These are phyloP conservation scores for Premnoplex brunnescens DNA, from an alignment of 2,797 vertebrate species.

Conservation along the genomic window DNA sequence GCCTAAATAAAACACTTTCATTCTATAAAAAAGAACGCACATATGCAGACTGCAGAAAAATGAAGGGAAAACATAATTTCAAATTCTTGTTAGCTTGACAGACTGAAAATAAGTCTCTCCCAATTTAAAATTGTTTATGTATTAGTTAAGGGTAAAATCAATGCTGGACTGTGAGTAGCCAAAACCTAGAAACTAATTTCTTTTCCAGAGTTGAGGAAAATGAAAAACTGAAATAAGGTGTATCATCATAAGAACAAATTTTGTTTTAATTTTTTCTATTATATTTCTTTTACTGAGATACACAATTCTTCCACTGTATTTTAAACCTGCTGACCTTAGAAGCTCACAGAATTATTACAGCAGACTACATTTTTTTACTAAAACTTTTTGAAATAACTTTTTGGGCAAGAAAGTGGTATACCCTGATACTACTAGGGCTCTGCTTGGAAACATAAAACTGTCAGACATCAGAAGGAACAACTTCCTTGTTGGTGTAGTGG, in stretches of 20 bases:
- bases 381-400: not conserved
- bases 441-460: not conserved
- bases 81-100: not conserved
- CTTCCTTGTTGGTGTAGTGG: not conserved
- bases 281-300: not conserved
- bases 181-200: not conserved
- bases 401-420: not conserved
- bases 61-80: not conserved
- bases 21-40: not conserved
- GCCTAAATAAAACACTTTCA: not conserved
- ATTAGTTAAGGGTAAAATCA: conserved; percentile 16
- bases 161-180: not conserved
- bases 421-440: not conserved
- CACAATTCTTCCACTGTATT: not conserved
- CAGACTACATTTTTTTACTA: not conserved
- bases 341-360: not conserved
- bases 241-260: not conserved
- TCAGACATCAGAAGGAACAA: not conserved
- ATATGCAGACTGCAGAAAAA: not conserved
- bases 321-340: not conserved
- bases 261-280: not conserved
- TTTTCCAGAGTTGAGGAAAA: not conserved
- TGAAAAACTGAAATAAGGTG: not conserved
- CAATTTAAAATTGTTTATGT: not conserved
- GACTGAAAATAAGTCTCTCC: not conserved